phyloP scores from a whole-genome alignment of 2,888 invertebrate species.

The Ichneumoninae sp. region DNA sequence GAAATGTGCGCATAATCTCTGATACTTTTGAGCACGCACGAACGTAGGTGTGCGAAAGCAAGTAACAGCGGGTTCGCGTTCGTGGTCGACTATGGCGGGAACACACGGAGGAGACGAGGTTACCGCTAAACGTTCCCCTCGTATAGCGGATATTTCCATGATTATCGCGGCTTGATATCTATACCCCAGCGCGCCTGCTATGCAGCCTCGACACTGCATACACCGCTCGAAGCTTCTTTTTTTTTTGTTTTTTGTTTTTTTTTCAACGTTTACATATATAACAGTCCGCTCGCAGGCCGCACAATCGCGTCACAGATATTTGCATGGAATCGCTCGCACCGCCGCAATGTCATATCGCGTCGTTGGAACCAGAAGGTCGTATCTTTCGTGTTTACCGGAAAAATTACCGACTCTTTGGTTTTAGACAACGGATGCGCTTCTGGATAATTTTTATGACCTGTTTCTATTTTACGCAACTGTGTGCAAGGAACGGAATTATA shows the following conservation, averaged over 20 bases:
- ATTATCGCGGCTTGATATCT: conserved; percentile 76
- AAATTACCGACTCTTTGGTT: neutral
- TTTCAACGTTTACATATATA: conserved; percentile 40
- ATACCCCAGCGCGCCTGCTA: conserved; percentile 52
- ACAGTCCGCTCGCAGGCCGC: conserved; percentile 34
- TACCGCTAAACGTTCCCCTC: conserved; percentile 67
- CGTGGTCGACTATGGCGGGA: conserved; percentile 22
- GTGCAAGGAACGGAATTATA: neutral
- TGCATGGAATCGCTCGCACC: conserved; percentile 39
- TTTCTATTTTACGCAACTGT: conserved; percentile 4
- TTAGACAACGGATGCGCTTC: neutral
- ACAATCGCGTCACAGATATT: conserved; percentile 49
- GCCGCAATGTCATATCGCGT: neutral
- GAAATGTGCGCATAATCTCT: conserved; percentile 6
- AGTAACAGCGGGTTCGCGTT: conserved; percentile 28
- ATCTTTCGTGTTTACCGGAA: neutral
- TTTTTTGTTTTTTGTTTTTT: conserved; percentile 16
- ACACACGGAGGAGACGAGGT: conserved; percentile 49
- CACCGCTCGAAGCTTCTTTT: conserved; percentile 35
- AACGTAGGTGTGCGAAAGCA: conserved; percentile 1
- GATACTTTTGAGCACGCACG: neutral
- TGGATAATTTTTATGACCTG: neutral
- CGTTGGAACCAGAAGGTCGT: neutral
- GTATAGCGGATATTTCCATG: conserved; percentile 72
- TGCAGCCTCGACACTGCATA: conserved; percentile 50